Evolutionary conservation across 2,888 invertebrate genomes (phyloP).

Genomic region (Mellilla xanthometata): DNA sequence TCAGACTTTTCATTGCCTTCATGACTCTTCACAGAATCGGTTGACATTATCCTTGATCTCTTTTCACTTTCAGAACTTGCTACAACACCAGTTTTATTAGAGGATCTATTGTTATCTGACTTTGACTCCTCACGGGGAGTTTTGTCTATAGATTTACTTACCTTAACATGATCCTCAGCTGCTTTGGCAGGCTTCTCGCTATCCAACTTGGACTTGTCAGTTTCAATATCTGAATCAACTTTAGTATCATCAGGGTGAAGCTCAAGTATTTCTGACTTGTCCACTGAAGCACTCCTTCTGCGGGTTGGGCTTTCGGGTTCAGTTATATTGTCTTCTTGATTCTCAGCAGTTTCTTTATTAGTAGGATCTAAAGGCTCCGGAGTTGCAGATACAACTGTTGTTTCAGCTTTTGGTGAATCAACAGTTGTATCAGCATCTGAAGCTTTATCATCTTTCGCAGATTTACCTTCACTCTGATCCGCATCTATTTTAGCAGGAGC

Average conservation of each 20-base stretch:
- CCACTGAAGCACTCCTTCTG: conserved; percentile 52
- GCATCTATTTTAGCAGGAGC: conserved; percentile 21
- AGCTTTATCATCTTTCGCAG: conserved; percentile 34
- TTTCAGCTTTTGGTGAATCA: conserved; percentile 55
- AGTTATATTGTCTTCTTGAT: conserved; percentile 23
- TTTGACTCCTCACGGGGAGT: conserved; percentile 51
- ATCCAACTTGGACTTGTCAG: conserved; percentile 40
- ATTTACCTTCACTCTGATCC: conserved; percentile 18
- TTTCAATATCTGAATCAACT: conserved; percentile 55
- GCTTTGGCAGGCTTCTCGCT: conserved; percentile 30
- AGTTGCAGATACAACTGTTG: conserved; percentile 45
- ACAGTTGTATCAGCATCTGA: conserved; percentile 58
- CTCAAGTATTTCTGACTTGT: conserved; percentile 67
- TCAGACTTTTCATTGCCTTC: conserved; percentile 23
- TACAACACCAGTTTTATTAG: conserved; percentile 73
- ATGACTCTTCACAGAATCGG: conserved; percentile 37
- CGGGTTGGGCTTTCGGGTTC: conserved; percentile 32
- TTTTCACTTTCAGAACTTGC: conserved; percentile 50
- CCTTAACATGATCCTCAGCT: conserved; percentile 51
- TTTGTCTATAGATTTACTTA: conserved; percentile 69
- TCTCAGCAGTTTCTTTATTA: conserved; percentile 23
- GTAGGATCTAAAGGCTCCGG: conserved; percentile 29
- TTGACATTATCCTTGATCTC: conserved; percentile 39
- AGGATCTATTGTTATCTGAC: conserved; percentile 48
- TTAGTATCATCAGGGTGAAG: conserved; percentile 65